These are phyloP conservation scores for Coregonus sp. DNA, from an alignment of 2,797 vertebrate genomes.

Conservation along the genomic window DNA sequence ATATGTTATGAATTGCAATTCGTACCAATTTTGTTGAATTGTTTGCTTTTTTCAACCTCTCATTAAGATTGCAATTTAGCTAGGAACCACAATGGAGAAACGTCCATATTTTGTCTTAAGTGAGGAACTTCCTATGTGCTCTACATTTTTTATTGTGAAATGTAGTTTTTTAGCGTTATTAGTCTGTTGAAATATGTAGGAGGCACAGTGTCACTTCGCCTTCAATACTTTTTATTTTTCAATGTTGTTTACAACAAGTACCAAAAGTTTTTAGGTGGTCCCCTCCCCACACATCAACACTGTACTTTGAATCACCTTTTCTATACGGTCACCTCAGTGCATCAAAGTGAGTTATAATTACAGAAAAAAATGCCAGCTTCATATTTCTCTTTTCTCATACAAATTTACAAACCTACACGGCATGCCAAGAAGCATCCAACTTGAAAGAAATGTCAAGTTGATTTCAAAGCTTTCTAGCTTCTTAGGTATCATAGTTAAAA, in stretches of 20 bases:
- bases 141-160: too few relatives aligned
- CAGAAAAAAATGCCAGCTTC: background rate
- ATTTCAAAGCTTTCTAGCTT: constrained; percentile 35
- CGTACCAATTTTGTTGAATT: too few relatives aligned
- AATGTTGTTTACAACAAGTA: background rate
- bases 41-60: too few relatives aligned
- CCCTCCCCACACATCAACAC: background rate
- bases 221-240: background rate
- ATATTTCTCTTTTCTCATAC: background rate
- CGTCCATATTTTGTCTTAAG: too few relatives aligned
- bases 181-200: too few relatives aligned
- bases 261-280: background rate
- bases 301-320: background rate
- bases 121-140: too few relatives aligned
- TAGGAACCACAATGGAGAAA: too few relatives aligned
- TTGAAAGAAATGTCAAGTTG: constrained; percentile 14
- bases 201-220: too few relatives aligned
- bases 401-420: constrained; percentile 2
- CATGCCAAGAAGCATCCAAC: constrained; percentile 10
- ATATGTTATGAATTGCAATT: too few relatives aligned
- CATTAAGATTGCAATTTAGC: too few relatives aligned
- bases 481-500: constrained; percentile 24
- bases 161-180: too few relatives aligned
- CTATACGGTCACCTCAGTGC: background rate
- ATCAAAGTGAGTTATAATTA: constrained; percentile 19